phyloP scores from a whole-genome alignment of 2,113 vertebrate genomes.

The Thymallus thymallus region DNA sequence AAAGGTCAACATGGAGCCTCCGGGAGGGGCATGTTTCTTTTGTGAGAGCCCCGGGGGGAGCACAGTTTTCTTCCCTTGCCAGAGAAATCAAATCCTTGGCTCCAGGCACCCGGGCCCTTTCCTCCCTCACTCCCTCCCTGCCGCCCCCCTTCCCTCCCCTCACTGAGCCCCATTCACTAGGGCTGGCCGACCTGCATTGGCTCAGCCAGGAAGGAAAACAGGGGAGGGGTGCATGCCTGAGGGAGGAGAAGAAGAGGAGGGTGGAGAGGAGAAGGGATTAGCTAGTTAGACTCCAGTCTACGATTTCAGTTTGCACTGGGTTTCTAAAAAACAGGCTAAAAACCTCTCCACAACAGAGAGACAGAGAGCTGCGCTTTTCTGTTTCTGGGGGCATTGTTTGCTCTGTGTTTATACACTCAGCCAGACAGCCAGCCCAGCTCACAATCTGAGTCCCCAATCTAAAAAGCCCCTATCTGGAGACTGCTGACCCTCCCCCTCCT shows the following conservation, averaged over 20 bases:
- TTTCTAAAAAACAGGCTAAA: conserved; percentile 12
- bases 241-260: conserved; percentile 8
- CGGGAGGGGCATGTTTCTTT: conserved; percentile 79
- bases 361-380: background rate
- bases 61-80: conserved; percentile 65
- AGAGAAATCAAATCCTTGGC: conserved; percentile 67
- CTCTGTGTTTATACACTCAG: conserved; percentile 8
- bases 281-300: conserved; percentile 34
- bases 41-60: conserved; percentile 74
- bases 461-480: conserved; percentile 28
- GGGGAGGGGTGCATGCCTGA: background rate
- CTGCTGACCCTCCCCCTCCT: conserved; percentile 32
- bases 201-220: conserved; percentile 76
- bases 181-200: conserved; percentile 55
- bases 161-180: conserved; percentile 82
- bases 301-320: conserved; percentile 16
- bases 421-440: conserved; percentile 5
- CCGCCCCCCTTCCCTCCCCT: conserved; percentile 68
- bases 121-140: conserved; percentile 34
- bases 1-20: conserved; percentile 78
- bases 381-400: too few relatives aligned
- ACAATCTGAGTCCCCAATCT: conserved; percentile 44
- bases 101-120: conserved; percentile 43
- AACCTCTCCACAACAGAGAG: too few relatives aligned
- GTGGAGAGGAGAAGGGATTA: conserved; percentile 23